A percentile compares a stretch with the other conserved stretches of the same genome.
phyloP scores from a whole-genome alignment of 2,888 invertebrate genomes.

The Cepaea hortensis region DNA sequence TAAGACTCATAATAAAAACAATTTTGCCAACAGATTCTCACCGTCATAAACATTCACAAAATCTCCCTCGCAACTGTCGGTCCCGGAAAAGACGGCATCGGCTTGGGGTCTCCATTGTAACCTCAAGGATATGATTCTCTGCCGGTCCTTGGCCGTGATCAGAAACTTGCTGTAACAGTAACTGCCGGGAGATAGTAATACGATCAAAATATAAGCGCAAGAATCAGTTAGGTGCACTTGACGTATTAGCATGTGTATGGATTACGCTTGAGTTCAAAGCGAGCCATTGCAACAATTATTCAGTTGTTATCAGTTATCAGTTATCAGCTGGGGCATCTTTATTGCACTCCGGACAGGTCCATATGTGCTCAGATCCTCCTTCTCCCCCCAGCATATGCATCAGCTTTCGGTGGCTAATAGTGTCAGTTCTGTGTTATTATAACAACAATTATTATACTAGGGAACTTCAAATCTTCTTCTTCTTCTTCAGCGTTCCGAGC shows the following conservation, averaged over 20 bases:
- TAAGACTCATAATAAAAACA: no score
- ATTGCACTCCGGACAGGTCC: no score
- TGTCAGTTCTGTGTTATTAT: no score
- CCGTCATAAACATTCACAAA: conserved; percentile 29
- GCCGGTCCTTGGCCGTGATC: not conserved
- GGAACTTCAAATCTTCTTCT: no score
- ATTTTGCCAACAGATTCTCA: not conserved
- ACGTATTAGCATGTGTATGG: not conserved
- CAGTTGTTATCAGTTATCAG: no score
- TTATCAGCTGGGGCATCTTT: no score
- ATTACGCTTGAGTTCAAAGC: no score
- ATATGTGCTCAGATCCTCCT: no score
- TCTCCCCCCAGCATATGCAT: no score
- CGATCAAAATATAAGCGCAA: not conserved
- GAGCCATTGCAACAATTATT: no score
- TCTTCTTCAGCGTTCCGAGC: no score
- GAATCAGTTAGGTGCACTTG: not conserved
- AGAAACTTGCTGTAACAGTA: conserved; percentile 10
- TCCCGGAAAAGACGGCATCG: not conserved
- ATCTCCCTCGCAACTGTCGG: conserved; percentile 8
- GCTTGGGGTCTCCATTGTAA: not conserved
- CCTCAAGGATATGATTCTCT: not conserved
- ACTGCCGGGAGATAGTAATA: not conserved
- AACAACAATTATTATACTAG: no score
- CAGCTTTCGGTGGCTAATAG: not conserved